Evolutionary conservation across 2,888 invertebrate species (phyloP).

Genomic region (Odiellus spinosus): DNA sequence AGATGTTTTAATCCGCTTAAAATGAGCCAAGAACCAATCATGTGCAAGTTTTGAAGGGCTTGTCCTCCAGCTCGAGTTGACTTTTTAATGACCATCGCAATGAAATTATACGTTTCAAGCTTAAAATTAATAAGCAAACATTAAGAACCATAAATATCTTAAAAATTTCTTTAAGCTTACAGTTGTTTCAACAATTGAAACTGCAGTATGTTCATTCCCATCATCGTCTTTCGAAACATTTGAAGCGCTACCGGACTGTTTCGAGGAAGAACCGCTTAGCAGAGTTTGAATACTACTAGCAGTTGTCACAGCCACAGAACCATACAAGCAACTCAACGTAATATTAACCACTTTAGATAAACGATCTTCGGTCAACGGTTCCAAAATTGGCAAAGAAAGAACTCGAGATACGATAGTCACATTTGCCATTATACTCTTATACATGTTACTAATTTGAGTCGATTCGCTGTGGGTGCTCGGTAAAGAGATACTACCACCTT

Average conservation of each 20-base stretch:
- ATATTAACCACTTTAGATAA: slow-evolving; percentile 63
- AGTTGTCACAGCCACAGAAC: slow-evolving; percentile 33
- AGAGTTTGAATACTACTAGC: slow-evolving; percentile 26
- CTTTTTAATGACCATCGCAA: slow-evolving; percentile 60
- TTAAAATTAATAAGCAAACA: slow-evolving; percentile 20
- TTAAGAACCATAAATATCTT: background rate
- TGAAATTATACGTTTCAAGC: slow-evolving; percentile 64
- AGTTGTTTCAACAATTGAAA: slow-evolving; percentile 70
- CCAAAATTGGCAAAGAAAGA: slow-evolving; percentile 66
- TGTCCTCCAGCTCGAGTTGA: slow-evolving; percentile 76
- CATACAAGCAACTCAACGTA: slow-evolving; percentile 63
- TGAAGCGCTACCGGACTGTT: slow-evolving; percentile 14
- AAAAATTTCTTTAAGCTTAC: no score
- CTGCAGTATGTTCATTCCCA: slow-evolving; percentile 59
- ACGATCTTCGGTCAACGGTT: slow-evolving; percentile 69
- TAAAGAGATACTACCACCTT: slow-evolving; percentile 41
- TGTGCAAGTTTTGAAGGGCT: slow-evolving; percentile 73
- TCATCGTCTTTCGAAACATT: slow-evolving; percentile 46
- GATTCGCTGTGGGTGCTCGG: slow-evolving; percentile 14
- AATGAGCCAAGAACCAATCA: slow-evolving; percentile 74
- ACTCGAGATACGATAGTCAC: slow-evolving; percentile 66
- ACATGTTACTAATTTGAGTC: slow-evolving; percentile 41
- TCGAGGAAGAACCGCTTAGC: slow-evolving; percentile 16
- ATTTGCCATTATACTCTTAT: slow-evolving; percentile 65
- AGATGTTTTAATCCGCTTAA: slow-evolving; percentile 63